A percentile compares a stretch with the other conserved stretches of the same genome.
Evolutionary conservation across 1,140 invertebrate genomes (phyloP).

Genomic region (Neodiprion virginianus): DNA sequence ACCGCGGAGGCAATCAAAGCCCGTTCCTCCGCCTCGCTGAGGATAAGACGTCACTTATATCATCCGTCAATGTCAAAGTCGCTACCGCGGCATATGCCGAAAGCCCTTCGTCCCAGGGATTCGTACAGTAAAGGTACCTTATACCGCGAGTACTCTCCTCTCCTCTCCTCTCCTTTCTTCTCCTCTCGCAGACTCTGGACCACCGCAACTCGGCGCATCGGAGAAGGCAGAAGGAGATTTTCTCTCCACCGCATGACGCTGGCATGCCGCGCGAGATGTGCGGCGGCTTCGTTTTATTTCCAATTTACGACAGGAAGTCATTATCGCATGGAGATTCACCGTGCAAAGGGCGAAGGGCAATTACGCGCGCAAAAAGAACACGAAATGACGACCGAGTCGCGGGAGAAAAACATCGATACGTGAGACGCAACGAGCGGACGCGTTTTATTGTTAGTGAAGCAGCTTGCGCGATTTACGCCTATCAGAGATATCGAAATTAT

Average conservation of each 20-base stretch:
- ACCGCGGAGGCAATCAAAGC: constrained; percentile 1
- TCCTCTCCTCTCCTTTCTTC: not conserved
- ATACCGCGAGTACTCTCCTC: not conserved
- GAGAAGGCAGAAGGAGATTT: not conserved
- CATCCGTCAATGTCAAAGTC: constrained; percentile 34
- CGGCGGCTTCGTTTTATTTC: constrained; percentile 40
- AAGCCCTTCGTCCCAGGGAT: not conserved
- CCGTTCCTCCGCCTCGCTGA: constrained; percentile 23
- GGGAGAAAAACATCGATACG: too few relatives aligned
- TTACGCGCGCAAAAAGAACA: constrained; percentile 8
- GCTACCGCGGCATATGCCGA: constrained; percentile 6
- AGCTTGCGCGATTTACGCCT: too few relatives aligned
- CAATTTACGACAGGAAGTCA: constrained; percentile 48
- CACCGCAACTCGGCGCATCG: too few relatives aligned
- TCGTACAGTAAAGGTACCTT: not conserved
- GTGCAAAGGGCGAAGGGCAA: constrained; percentile 31
- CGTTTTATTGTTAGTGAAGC: too few relatives aligned
- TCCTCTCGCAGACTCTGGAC: too few relatives aligned
- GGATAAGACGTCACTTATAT: constrained; percentile 29
- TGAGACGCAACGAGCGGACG: too few relatives aligned
- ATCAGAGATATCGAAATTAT: too few relatives aligned
- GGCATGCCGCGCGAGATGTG: constrained; percentile 17
- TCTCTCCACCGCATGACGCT: constrained; percentile 34
- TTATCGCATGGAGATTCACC: constrained; percentile 48
- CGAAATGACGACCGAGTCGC: not conserved